Evolutionary conservation across 2,888 invertebrate genomes (phyloP), one percentile per base, ranked within the genome.

Genomic region (Tenthredo scrophulariae): DNA sequence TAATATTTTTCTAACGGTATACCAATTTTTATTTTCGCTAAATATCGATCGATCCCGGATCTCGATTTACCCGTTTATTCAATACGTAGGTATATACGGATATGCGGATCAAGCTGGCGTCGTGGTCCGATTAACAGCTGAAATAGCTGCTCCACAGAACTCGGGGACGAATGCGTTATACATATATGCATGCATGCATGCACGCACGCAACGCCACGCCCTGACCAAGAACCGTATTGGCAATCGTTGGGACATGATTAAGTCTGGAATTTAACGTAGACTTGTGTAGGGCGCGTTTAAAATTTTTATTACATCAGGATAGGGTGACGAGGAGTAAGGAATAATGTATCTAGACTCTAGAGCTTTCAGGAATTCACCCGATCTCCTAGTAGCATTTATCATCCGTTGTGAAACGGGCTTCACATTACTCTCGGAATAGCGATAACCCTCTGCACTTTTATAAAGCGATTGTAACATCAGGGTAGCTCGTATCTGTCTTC

Each of bases 361-460:
- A 29, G 18, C 29, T 62, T 50, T 50, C 18, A n/a, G 50, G 50
- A 50, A 54, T 54, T 54, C 54, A 6, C n/a, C n/a, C 18, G 62
- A 26, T 62, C 22, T 26, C 22, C 26, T 62, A 4, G 2, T 26
- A n/a, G 26, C 22, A 62, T 62, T 62, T 13, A 62, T 62, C 62
- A 29, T 37, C 18, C 37, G 18, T 33, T 18, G 33, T 37, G 70
- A 70, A 37, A 37, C n/a, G 18, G 70, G 6, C 15, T 18, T 70
- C 70, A 10, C 15, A 22, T n/a, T n/a, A 43, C 29, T 22, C 40
- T 43, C n/a, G 40, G 40, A 3, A 33, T 26, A 43, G 72, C 26
- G 72, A 74, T 74, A 74, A 74, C 72, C 72, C 72, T 22, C 10
- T 22, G 72, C 22, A 43, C 10, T 43, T 43, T 40, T 37, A 74